Evolutionary conservation across 2,113 vertebrate species (phyloP).

Genomic region (Ptilonorhynchus violaceus): DNA sequence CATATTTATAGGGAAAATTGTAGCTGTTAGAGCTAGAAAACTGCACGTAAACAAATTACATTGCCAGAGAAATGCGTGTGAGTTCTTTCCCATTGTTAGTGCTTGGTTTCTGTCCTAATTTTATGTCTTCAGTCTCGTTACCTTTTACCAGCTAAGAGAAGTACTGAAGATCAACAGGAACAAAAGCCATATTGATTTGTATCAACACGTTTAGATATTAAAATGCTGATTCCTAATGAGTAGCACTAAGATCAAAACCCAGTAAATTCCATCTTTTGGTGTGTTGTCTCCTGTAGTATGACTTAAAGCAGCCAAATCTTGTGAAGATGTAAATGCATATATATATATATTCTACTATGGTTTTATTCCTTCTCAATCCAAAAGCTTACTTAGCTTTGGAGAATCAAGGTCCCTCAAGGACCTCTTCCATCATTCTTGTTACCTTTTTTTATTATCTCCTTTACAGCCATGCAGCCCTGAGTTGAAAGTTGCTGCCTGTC

Average conservation of each 20-base stretch:
- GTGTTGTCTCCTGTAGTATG: background rate
- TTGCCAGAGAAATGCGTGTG: conserved; percentile 17
- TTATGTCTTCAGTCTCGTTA: background rate
- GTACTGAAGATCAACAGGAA: background rate
- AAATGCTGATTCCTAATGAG: background rate
- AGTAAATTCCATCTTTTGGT: background rate
- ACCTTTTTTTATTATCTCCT: background rate
- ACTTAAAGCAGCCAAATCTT: background rate
- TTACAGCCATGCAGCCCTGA: background rate
- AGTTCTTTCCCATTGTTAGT: conserved; percentile 7
- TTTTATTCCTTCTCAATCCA: background rate
- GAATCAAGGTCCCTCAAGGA: background rate
- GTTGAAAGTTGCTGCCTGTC: background rate
- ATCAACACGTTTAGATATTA: background rate
- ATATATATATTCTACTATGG: background rate
- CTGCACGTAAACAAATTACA: background rate
- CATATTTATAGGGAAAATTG: background rate
- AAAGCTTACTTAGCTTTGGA: background rate
- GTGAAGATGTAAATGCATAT: background rate
- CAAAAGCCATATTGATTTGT: background rate
- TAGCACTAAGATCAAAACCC: background rate
- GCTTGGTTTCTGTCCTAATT: background rate
- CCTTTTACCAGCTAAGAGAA: background rate
- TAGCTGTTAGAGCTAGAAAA: background rate
- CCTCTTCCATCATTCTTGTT: background rate